phyloP scores from a whole-genome alignment of 2,797 vertebrate genomes.

The Intellagama lesueurii region DNA sequence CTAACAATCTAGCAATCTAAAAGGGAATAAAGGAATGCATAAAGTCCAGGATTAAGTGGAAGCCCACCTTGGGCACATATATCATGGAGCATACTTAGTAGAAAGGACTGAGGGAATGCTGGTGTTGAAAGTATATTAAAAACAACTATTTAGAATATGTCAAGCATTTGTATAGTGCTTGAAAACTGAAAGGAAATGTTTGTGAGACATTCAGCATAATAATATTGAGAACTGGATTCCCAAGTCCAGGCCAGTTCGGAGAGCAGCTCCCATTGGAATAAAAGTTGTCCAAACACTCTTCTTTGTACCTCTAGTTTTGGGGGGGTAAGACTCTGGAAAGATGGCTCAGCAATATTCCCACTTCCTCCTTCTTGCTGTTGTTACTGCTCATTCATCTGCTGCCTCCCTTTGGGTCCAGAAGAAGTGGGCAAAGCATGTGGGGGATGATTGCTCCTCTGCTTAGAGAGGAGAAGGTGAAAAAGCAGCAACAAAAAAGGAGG shows the following conservation, averaged over 20 bases:
- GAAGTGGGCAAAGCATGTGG: not conserved
- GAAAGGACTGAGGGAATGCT: not conserved
- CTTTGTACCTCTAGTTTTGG: not conserved
- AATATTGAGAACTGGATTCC: too few species aligned
- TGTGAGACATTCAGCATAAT: not conserved
- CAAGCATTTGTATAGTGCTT: not conserved
- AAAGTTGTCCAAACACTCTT: not conserved
- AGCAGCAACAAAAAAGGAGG: not conserved
- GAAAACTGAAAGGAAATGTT: too few species aligned
- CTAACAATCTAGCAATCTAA: not conserved
- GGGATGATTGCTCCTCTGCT: not conserved
- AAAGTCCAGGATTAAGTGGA: slow-evolving; percentile 59
- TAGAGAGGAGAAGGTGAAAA: not conserved
- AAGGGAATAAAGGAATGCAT: slow-evolving; percentile 9
- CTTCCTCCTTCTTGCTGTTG: not conserved
- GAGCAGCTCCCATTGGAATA: not conserved
- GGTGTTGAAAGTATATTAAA: not conserved
- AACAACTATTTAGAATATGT: not conserved
- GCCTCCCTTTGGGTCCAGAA: not conserved
- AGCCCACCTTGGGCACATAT: slow-evolving; percentile 25
- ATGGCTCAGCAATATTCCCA: not conserved
- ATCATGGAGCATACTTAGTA: slow-evolving; percentile 22
- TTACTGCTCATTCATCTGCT: too few species aligned
- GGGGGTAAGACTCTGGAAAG: not conserved
- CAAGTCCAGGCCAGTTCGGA: too few species aligned